These are phyloP conservation scores for Cryptomyrus ogoouensis DNA, from an alignment of 2,113 vertebrate species.

Conservation along the genomic window DNA sequence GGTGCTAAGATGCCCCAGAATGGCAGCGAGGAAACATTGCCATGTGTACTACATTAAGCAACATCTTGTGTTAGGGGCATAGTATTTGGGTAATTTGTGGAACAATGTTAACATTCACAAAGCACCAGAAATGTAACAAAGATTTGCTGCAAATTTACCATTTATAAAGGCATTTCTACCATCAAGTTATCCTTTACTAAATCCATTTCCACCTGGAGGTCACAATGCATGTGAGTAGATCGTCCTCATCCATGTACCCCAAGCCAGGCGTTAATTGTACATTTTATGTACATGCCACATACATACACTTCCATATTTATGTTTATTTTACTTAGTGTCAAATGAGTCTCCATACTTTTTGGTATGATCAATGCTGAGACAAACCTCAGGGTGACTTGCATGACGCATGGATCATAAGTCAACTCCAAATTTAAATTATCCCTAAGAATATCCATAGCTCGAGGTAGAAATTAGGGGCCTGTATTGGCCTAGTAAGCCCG, in stretches of 20 bases:
- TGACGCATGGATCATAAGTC: not conserved
- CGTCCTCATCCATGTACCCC: not conserved
- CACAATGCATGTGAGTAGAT: not conserved
- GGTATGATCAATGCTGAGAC: not conserved
- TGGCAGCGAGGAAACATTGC: not conserved
- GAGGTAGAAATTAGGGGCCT: not conserved
- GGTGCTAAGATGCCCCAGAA: not conserved
- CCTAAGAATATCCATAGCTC: not conserved
- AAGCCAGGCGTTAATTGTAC: not conserved
- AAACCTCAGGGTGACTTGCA: not conserved
- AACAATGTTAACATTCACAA: not conserved
- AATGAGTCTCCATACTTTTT: not conserved
- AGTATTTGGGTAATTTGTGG: not conserved
- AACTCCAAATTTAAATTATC: not conserved
- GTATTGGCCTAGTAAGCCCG: not conserved
- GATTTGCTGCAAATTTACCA: not conserved
- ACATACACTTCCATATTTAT: not conserved
- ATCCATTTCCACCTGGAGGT: not conserved
- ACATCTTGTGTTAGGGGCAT: not conserved
- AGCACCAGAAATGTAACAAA: not conserved
- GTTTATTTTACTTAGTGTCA: not conserved
- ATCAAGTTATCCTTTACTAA: not conserved
- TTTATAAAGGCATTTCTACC: not conserved
- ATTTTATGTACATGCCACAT: not conserved
- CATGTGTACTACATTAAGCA: not conserved